Evolutionary conservation across 2,797 vertebrate genomes (phyloP).

Genomic region (Pseudopleuronectes americanus): DNA sequence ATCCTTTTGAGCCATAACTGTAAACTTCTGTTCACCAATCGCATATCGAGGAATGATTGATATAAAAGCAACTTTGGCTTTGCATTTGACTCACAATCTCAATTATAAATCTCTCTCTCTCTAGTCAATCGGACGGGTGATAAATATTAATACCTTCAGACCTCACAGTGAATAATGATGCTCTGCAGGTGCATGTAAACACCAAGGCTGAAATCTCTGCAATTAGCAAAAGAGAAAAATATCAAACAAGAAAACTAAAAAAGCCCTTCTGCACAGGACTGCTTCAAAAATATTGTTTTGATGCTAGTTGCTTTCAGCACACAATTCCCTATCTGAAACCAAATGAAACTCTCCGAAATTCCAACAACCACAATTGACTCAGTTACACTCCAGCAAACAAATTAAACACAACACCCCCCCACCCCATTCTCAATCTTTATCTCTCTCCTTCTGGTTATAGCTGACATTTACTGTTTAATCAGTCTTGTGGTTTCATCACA

Average conservation of each 20-base stretch:
- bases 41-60: neutral
- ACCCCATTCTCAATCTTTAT: too few species aligned
- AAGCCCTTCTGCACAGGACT: neutral
- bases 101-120: slow-evolving; percentile 3
- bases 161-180: slow-evolving; percentile 19
- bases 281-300: slow-evolving; percentile 16
- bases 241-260: slow-evolving; percentile 9
- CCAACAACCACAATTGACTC: slow-evolving; percentile 2
- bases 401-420: neutral
- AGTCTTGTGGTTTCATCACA: slow-evolving; percentile 34
- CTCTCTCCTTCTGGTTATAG: too few species aligned
- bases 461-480: slow-evolving; percentile 37
- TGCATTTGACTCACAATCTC: neutral
- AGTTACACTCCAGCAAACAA: slow-evolving; percentile 33
- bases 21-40: neutral
- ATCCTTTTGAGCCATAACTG: neutral
- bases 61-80: neutral
- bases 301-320: slow-evolving; percentile 9
- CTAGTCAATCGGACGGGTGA: neutral
- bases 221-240: neutral
- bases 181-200: slow-evolving; percentile 13
- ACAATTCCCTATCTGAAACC: slow-evolving; percentile 15
- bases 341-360: slow-evolving; percentile 18
- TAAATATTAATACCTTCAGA: slow-evolving; percentile 40
- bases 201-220: slow-evolving; percentile 5